Conservation (phyloP, 2,888 invertebrate genomes). For the Lordiphosa fenestrarum region DNA sequence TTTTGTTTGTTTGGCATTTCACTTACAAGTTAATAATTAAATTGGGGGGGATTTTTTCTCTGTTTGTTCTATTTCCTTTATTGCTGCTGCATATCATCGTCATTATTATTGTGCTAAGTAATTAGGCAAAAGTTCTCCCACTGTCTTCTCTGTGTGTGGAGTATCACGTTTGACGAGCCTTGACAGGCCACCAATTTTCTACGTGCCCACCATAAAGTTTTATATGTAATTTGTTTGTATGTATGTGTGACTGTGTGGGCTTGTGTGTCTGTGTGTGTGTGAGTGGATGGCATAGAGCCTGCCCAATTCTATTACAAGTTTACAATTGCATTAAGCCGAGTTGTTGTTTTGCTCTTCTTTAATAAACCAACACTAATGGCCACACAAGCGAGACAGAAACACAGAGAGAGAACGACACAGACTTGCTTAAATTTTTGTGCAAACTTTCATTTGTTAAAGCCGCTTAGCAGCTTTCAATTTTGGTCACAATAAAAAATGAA, state of each 20-base stretch:
- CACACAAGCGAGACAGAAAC: slow-evolving; percentile 31
- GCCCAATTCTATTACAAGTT: slow-evolving; percentile 67
- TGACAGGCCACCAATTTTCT: slow-evolving; percentile 59
- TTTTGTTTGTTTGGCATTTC: neutral
- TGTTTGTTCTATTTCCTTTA: slow-evolving; percentile 8
- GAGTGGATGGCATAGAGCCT: slow-evolving; percentile 44
- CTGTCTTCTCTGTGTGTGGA: slow-evolving; percentile 30
- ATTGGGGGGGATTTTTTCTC: slow-evolving; percentile 28
- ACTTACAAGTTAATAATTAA: slow-evolving; percentile 54
- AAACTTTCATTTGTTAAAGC: slow-evolving; percentile 16
- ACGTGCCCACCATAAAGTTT: slow-evolving; percentile 66
- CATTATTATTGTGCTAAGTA: slow-evolving; percentile 58
- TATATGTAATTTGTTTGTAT: slow-evolving; percentile 63
- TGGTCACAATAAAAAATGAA: slow-evolving; percentile 33
- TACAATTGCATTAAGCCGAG: slow-evolving; percentile 62
- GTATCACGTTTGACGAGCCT: slow-evolving; percentile 64
- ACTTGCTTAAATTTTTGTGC: neutral
- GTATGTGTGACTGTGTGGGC: slow-evolving; percentile 37
- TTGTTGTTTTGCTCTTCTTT: slow-evolving; percentile 32
- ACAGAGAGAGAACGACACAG: neutral
- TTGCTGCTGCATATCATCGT: slow-evolving; percentile 8
- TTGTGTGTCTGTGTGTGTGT: slow-evolving; percentile 1
- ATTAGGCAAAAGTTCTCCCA: slow-evolving; percentile 62
- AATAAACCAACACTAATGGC: slow-evolving; percentile 68
- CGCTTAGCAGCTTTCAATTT: slow-evolving; percentile 32